phyloP scores from a whole-genome alignment of 2,113 vertebrate species.

The Malurus elegans region DNA sequence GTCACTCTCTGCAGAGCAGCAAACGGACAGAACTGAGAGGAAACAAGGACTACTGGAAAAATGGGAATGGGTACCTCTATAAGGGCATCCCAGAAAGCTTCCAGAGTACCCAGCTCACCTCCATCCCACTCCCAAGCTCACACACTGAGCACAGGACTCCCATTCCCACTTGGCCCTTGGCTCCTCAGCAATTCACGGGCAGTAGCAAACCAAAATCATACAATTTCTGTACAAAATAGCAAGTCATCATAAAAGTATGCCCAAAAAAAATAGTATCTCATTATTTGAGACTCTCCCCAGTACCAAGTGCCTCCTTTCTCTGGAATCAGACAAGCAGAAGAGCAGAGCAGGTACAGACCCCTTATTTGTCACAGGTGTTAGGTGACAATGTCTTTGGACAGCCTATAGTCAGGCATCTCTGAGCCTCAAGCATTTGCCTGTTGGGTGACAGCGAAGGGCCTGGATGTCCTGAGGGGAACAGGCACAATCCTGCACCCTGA shows the following conservation, averaged over 20 bases:
- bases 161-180: not conserved
- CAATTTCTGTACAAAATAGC: not conserved
- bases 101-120: not conserved
- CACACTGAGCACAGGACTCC: fast-evolving
- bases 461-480: not conserved
- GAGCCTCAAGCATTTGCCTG: not conserved
- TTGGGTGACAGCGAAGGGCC: not conserved
- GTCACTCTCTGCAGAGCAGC: not conserved
- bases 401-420: not conserved
- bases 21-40: not conserved
- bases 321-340: not conserved
- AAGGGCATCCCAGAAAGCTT: not conserved
- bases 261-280: fast-evolving
- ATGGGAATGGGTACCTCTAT: fast-evolving
- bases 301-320: not conserved
- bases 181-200: not conserved
- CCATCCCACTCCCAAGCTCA: not conserved
- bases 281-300: not conserved
- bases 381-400: not conserved
- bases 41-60: not conserved
- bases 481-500: not conserved
- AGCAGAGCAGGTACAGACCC: not conserved
- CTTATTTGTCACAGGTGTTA: not conserved
- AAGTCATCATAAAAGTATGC: not conserved
- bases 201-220: not conserved